Evolutionary conservation across 2,113 vertebrate species (phyloP).

Genomic region (Trematomus loennbergii): DNA sequence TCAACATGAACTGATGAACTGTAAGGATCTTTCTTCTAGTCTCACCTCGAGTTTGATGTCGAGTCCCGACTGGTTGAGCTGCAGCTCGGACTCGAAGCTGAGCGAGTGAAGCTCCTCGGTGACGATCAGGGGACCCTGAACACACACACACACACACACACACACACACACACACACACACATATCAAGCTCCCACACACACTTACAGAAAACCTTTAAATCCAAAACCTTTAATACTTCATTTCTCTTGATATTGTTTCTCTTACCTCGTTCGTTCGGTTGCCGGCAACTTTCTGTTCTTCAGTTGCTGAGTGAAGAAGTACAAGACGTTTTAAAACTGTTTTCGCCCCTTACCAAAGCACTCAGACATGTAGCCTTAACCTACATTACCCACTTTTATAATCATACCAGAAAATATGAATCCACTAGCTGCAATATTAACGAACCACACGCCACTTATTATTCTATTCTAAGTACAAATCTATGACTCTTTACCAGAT

Average conservation of each 20-base stretch:
- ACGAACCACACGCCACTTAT: neutral
- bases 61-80: constrained; percentile 90
- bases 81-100: constrained; percentile 93
- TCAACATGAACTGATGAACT: too few relatives aligned
- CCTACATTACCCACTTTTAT: too few relatives aligned
- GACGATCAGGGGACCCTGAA: constrained; percentile 94
- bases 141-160: constrained; percentile 13
- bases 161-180: too few relatives aligned
- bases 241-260: constrained; percentile 30
- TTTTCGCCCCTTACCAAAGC: too few relatives aligned
- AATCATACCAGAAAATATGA: too few relatives aligned
- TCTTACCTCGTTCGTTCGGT: constrained; percentile 93
- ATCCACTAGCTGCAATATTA: too few relatives aligned
- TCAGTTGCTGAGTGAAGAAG: constrained; percentile 89
- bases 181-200: too few relatives aligned
- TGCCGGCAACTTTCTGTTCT: constrained; percentile 93
- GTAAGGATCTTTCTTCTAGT: fast-evolving
- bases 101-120: constrained; percentile 98
- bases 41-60: constrained; percentile 92
- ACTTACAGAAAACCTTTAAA: too few relatives aligned
- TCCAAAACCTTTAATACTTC: too few relatives aligned
- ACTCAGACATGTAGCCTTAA: too few relatives aligned
- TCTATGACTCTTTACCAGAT: constrained; percentile 86
- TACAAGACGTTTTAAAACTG: too few relatives aligned
- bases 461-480: neutral